Evolutionary conservation across 2,888 invertebrate genomes (phyloP).

Genomic region (Unio delphinus): DNA sequence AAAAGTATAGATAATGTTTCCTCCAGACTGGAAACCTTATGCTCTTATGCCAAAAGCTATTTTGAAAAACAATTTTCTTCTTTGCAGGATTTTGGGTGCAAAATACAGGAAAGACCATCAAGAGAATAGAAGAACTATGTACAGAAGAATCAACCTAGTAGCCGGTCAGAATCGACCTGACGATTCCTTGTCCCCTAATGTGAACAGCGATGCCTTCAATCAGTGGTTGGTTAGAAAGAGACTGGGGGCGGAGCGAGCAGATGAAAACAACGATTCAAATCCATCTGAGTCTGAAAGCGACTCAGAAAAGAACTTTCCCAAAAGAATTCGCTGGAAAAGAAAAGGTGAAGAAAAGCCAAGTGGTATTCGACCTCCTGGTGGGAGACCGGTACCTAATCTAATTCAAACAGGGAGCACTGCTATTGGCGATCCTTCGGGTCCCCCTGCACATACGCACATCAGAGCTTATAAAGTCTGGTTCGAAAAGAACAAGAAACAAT

Average conservation of each 20-base stretch:
- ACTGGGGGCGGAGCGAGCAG: conserved; percentile 18
- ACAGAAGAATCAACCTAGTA: conserved; percentile 22
- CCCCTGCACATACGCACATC: conserved; percentile 32
- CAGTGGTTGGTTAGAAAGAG: conserved; percentile 48
- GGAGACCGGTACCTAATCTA: conserved; percentile 27
- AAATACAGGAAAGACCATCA: too few species aligned
- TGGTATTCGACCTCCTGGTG: conserved; percentile 24
- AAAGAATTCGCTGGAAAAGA: conserved; percentile 30
- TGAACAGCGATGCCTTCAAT: conserved; percentile 39
- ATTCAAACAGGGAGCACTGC: conserved; percentile 38
- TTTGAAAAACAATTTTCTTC: too few species aligned
- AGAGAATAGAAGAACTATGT: conserved; percentile 14
- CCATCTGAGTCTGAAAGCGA: conserved; percentile 19
- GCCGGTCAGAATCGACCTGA: conserved; percentile 4
- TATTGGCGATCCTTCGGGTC: conserved; percentile 28
- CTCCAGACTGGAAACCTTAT: too few species aligned
- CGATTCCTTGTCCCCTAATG: conserved; percentile 8
- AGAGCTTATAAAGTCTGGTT: conserved; percentile 46
- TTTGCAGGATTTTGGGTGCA: too few species aligned
- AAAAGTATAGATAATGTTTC: too few species aligned
- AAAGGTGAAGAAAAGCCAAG: conserved; percentile 13
- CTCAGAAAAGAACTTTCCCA: conserved; percentile 33
- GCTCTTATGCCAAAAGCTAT: too few species aligned
- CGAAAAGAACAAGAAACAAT: conserved; percentile 1
- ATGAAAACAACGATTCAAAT: conserved; percentile 20